Evolutionary conservation across 2,888 invertebrate genomes (phyloP).

Genomic region (Torymus auratus): DNA sequence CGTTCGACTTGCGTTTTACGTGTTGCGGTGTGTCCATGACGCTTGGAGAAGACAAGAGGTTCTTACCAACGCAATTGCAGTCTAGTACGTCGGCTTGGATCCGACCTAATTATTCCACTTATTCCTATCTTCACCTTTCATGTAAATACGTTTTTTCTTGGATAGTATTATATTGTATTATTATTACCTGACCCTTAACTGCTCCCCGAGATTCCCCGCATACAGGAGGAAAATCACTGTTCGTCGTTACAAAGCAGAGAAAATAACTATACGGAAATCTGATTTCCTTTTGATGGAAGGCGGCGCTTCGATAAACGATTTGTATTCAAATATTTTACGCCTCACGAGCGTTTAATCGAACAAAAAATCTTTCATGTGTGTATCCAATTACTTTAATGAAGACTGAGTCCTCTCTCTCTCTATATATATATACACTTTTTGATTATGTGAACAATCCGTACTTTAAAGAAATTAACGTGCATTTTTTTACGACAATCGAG

Average conservation of each 20-base stretch:
- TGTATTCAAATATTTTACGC: slow-evolving; percentile 22
- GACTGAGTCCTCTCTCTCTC: slow-evolving; percentile 55
- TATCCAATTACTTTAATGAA: slow-evolving; percentile 46
- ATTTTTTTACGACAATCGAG: slow-evolving; percentile 42
- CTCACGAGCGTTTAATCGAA: slow-evolving; percentile 18
- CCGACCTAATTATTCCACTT: slow-evolving; percentile 59
- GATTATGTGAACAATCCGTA: slow-evolving; percentile 25
- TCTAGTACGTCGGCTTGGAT: slow-evolving; percentile 75
- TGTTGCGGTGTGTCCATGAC: slow-evolving; percentile 39
- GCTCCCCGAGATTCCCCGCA: slow-evolving; percentile 8
- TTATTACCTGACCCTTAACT: background rate
- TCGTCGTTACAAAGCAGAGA: slow-evolving; percentile 45
- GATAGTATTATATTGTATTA: slow-evolving; percentile 53
- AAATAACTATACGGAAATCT: background rate
- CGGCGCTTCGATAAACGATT: slow-evolving; percentile 13
- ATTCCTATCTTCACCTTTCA: slow-evolving; percentile 46
- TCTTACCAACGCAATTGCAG: slow-evolving; percentile 61
- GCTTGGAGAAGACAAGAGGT: slow-evolving; percentile 53
- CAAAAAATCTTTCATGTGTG: slow-evolving; percentile 16
- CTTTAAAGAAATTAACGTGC: slow-evolving; percentile 7
- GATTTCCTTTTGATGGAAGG: background rate
- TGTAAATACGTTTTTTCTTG: slow-evolving; percentile 59
- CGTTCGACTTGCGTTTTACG: slow-evolving; percentile 35
- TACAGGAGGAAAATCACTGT: slow-evolving; percentile 50
- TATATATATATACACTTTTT: slow-evolving; percentile 13